Evolutionary conservation across 2,113 vertebrate genomes (phyloP).

Genomic region (Sorex fumeus): DNA sequence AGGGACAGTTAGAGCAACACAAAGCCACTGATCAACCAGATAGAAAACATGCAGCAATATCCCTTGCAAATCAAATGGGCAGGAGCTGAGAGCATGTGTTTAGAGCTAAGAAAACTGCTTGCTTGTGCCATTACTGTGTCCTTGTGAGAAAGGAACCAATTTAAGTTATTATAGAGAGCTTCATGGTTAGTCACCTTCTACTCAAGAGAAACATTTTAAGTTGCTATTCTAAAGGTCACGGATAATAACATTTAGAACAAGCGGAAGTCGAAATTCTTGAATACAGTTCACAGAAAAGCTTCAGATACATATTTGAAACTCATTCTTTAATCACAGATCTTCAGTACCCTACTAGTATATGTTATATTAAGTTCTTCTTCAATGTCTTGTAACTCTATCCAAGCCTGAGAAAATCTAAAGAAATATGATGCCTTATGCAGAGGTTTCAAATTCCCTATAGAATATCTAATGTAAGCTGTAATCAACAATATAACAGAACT

Average conservation of each 20-base stretch:
- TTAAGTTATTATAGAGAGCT: constrained; percentile 67
- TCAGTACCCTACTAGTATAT: neutral
- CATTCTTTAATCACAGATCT: neutral
- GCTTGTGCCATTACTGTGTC: constrained; percentile 36
- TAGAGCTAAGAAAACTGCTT: neutral
- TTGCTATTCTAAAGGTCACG: constrained; percentile 56
- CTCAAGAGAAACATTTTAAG: constrained; percentile 54
- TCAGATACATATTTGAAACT: neutral
- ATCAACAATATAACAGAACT: neutral
- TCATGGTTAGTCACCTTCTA: constrained; percentile 65
- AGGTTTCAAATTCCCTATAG: neutral
- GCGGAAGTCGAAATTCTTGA: constrained; percentile 42
- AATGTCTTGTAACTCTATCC: neutral
- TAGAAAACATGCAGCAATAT: neutral
- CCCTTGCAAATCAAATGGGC: neutral
- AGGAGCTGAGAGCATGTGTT: neutral
- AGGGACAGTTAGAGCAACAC: neutral
- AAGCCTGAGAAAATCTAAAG: neutral
- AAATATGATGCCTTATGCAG: neutral
- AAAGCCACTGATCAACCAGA: neutral
- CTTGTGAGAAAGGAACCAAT: constrained; percentile 39
- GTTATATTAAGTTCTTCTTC: neutral
- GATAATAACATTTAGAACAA: constrained; percentile 51
- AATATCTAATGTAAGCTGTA: neutral
- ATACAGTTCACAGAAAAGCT: constrained; percentile 54